These are phyloP conservation scores for Tringa solitaria DNA, from an alignment of 2,113 vertebrate genomes.

Conservation along the genomic window DNA sequence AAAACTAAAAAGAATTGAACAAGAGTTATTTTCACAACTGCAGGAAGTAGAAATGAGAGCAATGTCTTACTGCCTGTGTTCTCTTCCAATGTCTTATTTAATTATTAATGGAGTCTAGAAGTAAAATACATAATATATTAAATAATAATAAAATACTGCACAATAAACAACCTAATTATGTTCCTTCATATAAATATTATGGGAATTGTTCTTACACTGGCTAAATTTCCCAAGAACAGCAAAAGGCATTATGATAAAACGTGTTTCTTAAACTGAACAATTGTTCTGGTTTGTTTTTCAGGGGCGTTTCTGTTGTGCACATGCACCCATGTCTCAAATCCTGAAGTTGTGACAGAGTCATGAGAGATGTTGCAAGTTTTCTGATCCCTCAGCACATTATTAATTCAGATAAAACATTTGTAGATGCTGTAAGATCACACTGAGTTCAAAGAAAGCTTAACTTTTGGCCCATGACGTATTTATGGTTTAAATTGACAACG, in stretches of 20 bases:
- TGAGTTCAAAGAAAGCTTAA: neutral
- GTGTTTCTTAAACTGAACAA: neutral
- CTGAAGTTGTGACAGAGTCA: neutral
- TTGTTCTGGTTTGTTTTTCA: neutral
- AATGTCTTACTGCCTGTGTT: neutral
- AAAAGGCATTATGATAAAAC: neutral
- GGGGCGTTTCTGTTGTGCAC: neutral
- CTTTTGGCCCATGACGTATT: neutral
- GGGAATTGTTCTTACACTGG: neutral
- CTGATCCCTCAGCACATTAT: neutral
- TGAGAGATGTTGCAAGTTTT: neutral
- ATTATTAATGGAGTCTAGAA: neutral
- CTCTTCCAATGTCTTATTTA: neutral
- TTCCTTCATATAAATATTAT: neutral
- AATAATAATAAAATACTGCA: neutral
- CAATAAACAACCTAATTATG: neutral
- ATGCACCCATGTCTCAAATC: neutral
- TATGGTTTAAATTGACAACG: neutral
- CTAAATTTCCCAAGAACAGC: neutral
- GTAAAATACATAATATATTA: neutral
- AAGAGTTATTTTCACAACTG: neutral
- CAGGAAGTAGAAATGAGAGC: neutral
- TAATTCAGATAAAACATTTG: neutral
- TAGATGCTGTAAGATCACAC: neutral
- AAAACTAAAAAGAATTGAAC: neutral